phyloP scores from a whole-genome alignment of 2,797 vertebrate genomes.

The Apogon talboti region DNA sequence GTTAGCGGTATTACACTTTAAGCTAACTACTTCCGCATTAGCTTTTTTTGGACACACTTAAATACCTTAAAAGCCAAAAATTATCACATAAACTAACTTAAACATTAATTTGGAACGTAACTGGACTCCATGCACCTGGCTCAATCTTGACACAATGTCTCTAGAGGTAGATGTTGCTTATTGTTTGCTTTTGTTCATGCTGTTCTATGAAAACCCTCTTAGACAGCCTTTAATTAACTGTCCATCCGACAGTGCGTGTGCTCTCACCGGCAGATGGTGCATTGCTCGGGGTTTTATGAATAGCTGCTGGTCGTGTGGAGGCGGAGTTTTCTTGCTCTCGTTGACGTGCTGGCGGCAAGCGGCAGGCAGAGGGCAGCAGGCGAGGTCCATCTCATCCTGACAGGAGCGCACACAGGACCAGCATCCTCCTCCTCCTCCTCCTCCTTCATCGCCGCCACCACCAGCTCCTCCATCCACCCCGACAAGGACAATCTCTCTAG shows the following conservation, averaged over 20 bases:
- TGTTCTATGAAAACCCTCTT: neutral
- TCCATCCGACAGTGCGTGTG: neutral
- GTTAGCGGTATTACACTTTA: too few relatives aligned
- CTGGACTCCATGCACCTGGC: neutral
- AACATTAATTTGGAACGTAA: neutral
- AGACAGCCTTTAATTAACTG: slow-evolving; percentile 10
- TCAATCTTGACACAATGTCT: neutral
- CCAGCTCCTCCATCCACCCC: slow-evolving; percentile 24
- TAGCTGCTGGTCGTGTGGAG: slow-evolving; percentile 39
- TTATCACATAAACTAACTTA: neutral
- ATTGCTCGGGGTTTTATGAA: slow-evolving; percentile 34
- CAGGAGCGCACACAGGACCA: slow-evolving; percentile 38
- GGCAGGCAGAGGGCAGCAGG: slow-evolving; percentile 46
- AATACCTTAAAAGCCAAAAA: too few relatives aligned
- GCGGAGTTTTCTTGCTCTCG: slow-evolving; percentile 50
- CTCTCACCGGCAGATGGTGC: slow-evolving; percentile 66
- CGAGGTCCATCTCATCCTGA: slow-evolving; percentile 47
- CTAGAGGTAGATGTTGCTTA: neutral
- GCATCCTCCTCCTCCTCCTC: slow-evolving; percentile 24
- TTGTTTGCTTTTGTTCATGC: neutral
- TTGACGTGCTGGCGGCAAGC: slow-evolving; percentile 29
- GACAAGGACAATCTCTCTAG: slow-evolving; percentile 44
- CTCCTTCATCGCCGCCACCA: neutral
- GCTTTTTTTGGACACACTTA: too few relatives aligned
- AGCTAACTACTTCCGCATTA: too few relatives aligned